Evolutionary conservation across 2,888 invertebrate genomes (phyloP), one percentile per base, ranked within the genome.

Genomic region (Drosophila affinis): DNA sequence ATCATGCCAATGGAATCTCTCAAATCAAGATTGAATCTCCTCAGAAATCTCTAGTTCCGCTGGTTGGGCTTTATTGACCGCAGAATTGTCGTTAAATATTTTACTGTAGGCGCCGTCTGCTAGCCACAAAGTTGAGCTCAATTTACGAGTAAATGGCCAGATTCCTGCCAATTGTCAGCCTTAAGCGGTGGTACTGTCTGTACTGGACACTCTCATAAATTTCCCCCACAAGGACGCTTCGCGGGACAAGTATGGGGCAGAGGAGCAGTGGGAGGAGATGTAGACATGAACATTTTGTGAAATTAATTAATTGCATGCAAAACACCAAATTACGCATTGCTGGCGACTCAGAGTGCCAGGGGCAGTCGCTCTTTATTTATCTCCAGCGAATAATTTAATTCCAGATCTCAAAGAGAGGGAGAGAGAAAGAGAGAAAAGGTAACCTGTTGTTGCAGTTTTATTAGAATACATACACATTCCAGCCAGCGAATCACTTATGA

Each of bases 301-400:
- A 75, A 65, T 72, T 57, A 69, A 81, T 85, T 81, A 87, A 79
- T 84, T 83, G 58, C 67, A 53, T 65, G 76, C 75, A 73, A 75
- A 81, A 81, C 85, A 85, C 85, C 85, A 85, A 84, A 84, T 87
- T 84, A 87, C 85, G 87, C 85, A 76, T 59, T 64, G 48, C 60
- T 71, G 29, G 48, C 32, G 45, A 44, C 17, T 34, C 14, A 3
- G 21, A 52, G 14, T 46, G 65, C 65, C 39, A 54, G 54, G 48
- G 67, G 55, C 68, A 53, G 69, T 58, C 57, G 18, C 53, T 51
- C 54, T 51, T 73, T 58, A 61, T 73, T 72, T 61, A 73, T 73
- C 53, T 32, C 57, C 56, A 45, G 55, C 44, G 62, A 72, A 72
- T 72, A 73, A 72, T 61, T 73, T 58, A 53, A 69, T 62, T 53